phyloP scores from a whole-genome alignment of 92 coral and sea anemone species.

The Chrysogorgia sp. region DNA sequence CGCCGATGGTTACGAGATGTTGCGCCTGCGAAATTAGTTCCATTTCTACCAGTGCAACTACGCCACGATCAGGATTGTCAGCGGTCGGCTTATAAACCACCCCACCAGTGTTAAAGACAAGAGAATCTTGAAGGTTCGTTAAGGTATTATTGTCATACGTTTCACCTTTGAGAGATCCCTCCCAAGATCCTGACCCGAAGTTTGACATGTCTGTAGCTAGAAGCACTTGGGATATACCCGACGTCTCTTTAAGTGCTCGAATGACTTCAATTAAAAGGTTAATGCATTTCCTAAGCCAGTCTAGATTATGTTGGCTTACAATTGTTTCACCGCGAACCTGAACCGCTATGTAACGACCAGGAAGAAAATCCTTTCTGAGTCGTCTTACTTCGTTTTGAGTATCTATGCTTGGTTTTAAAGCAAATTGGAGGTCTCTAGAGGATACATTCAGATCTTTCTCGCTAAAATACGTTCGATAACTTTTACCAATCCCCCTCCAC shows the following conservation, averaged over 20 bases:
- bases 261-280: constrained; percentile 58
- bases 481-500: constrained; percentile 87
- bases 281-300: constrained; percentile 66
- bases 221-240: constrained; percentile 44
- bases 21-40: constrained; percentile 68
- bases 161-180: constrained; percentile 5
- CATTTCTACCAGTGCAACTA: constrained; percentile 90
- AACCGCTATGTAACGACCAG: constrained; percentile 68
- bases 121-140: constrained; percentile 56
- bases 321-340: constrained; percentile 89
- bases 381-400: constrained; percentile 52
- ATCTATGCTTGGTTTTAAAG: constrained; percentile 58
- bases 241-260: constrained; percentile 46
- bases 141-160: neutral
- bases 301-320: constrained; percentile 64
- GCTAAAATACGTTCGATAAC: constrained; percentile 66
- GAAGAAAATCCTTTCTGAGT: neutral
- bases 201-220: constrained; percentile 79
- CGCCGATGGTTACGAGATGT: constrained; percentile 85
- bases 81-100: constrained; percentile 61
- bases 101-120: constrained; percentile 43
- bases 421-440: constrained; percentile 68
- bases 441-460: constrained; percentile 57
- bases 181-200: constrained; percentile 82
- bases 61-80: constrained; percentile 78